These are phyloP conservation scores for Pollenia amentaria DNA, from an alignment of 2,888 invertebrate genomes.

Conservation along the genomic window DNA sequence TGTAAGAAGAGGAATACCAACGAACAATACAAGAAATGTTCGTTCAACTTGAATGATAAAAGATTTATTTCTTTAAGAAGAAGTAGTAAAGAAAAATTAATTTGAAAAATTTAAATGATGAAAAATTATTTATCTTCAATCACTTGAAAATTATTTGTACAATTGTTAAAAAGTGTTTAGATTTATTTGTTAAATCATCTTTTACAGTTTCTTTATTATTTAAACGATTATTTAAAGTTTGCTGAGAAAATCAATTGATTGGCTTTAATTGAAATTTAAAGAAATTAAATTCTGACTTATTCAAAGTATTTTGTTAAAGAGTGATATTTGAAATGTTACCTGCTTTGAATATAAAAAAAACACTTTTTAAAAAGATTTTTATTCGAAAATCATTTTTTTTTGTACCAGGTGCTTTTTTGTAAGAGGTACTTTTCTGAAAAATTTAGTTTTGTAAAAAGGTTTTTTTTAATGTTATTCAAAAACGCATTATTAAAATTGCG, in stretches of 20 bases:
- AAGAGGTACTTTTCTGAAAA: too few species aligned
- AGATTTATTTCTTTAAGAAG: background rate
- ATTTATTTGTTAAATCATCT: conserved; percentile 47
- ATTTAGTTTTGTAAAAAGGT: too few species aligned
- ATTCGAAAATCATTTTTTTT: too few species aligned
- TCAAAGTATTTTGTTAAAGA: too few species aligned
- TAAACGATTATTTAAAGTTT: conserved; percentile 25
- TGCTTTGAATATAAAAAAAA: too few species aligned
- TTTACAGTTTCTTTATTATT: conserved; percentile 18
- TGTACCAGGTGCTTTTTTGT: too few species aligned
- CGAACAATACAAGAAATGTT: conserved; percentile 53
- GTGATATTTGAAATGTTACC: too few species aligned
- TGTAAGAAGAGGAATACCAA: background rate
- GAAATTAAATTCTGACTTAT: conserved; percentile 21
- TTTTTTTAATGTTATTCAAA: too few species aligned
- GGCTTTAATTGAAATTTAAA: conserved; percentile 27
- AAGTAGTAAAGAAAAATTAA: conserved; percentile 7
- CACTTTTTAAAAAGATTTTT: too few species aligned
- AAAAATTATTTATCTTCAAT: conserved; percentile 73
- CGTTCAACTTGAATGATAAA: conserved; percentile 39
- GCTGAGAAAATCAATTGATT: conserved; percentile 15
- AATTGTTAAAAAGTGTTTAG: conserved; percentile 1
- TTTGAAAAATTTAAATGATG: conserved; percentile 62
- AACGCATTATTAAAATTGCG: too few species aligned
- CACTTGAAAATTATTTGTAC: conserved; percentile 32